phyloP scores from a whole-genome alignment of 2,797 vertebrate species.

The Pangasius mekongensis region DNA sequence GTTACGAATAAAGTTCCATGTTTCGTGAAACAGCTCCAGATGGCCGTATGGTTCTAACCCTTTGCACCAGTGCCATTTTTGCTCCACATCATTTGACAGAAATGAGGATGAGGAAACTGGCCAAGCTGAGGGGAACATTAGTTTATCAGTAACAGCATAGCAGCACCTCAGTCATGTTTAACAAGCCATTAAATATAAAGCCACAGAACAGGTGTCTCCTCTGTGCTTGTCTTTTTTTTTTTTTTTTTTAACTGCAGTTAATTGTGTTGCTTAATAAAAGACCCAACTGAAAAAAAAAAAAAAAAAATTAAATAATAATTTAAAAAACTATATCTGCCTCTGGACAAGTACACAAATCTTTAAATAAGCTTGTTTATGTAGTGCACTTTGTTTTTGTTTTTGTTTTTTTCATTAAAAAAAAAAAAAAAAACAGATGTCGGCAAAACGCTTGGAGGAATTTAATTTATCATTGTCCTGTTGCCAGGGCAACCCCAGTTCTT shows the following conservation, averaged over 20 bases:
- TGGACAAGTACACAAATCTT: constrained; percentile 47
- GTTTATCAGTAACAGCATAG: constrained; percentile 35
- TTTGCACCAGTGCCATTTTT: constrained; percentile 31
- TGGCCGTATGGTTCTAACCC: constrained; percentile 35
- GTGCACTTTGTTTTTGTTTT: not conserved
- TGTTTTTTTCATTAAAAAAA: not conserved
- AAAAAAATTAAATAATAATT: not conserved
- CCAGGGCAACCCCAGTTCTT: constrained; percentile 81
- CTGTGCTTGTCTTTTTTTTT: not conserved
- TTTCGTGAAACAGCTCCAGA: constrained; percentile 48
- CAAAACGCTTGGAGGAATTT: constrained; percentile 78
- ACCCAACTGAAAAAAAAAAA: constrained; percentile 16
- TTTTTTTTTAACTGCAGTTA: constrained; percentile 32
- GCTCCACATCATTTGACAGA: constrained; percentile 48
- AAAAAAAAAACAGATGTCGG: not conserved
- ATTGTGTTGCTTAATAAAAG: constrained; percentile 30
- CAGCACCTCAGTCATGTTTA: constrained; percentile 45
- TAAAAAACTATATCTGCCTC: constrained; percentile 15
- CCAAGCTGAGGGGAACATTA: constrained; percentile 44
- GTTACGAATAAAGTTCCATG: constrained; percentile 23
- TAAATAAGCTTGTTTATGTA: constrained; percentile 49
- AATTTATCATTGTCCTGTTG: constrained; percentile 84
- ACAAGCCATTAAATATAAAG: constrained; percentile 52
- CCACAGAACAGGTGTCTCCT: constrained; percentile 53
- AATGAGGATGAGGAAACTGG: constrained; percentile 41